Evolutionary conservation across 2,888 invertebrate species (phyloP), one percentile per base, ranked within the genome.

Genomic region (Drosophila neotestacea): DNA sequence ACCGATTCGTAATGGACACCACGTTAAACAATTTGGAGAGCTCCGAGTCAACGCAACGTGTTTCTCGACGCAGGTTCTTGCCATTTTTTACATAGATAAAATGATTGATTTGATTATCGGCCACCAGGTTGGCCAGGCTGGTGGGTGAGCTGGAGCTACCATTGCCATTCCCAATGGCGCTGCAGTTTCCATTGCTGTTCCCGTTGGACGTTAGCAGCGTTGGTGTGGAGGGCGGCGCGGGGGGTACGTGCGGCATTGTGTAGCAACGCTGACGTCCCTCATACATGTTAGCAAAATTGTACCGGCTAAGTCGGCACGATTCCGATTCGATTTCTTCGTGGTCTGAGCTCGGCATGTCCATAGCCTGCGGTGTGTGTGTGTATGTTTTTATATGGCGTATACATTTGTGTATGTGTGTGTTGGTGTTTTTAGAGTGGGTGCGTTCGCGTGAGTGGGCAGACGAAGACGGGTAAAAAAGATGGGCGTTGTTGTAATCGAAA

Each of bases 201-300:
- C 82, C 59, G 65, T 73, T 85, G 61, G 91, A 82, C 50, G 90
- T 91, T 47, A 91, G 72, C 63, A 91, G 85, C 54, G 91, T 91
- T 55, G 91, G 91, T 66, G 91, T 91, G 77, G 91, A 91, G 64
- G 91, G 91, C 73, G 91, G 91, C 73, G 91, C 91, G 52, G 91
- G 91, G 58, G 86, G 90, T 34, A 85, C 83, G 69, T 91, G 91
- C 67, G 91, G 90, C 67, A 91, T 90, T 63, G 91, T 91, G 69
- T 91, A 91, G 63, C 91, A 91, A 59, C 91, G 91, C 71, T 83
- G 82, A 62, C 82, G 82, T 67, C 78, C 84, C 55, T 82, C 82
- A 56, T 87, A 87, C 76, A 87, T 73, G 68, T 87, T 82, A 69
- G 82, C 76, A 50, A 81, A 67, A 75, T 84, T 88, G 46, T 85